These are phyloP conservation scores for Sebastes iracundus DNA, from an alignment of 2,797 vertebrate species.

Conservation along the genomic window DNA sequence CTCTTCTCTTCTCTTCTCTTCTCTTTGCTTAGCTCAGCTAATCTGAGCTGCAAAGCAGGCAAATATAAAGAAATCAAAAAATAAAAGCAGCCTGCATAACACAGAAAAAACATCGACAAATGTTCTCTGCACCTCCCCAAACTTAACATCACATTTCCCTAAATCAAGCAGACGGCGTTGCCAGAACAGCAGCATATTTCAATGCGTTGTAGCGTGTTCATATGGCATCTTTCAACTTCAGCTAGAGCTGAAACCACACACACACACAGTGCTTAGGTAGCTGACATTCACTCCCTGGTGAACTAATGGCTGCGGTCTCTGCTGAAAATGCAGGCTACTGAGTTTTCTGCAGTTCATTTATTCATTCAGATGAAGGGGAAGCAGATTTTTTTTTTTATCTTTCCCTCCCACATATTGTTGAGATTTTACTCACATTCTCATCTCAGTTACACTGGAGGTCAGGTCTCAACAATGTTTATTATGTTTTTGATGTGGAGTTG, in stretches of 20 bases:
- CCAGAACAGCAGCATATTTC: constrained; percentile 19
- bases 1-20: constrained; percentile 2
- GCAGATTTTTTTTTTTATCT: background rate
- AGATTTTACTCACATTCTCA: constrained; percentile 40
- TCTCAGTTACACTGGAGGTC: background rate
- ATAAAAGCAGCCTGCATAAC: constrained; percentile 10
- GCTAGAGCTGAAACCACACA: constrained; percentile 16
- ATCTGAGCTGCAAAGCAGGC: constrained; percentile 25
- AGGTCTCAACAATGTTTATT: constrained; percentile 3
- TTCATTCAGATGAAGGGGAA: constrained; percentile 52
- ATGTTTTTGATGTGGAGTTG: background rate
- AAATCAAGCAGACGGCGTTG: constrained; percentile 14
- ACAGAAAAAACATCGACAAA: background rate
- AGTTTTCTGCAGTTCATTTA: constrained; percentile 55
- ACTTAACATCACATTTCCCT: constrained; percentile 19
- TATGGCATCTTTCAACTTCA: constrained; percentile 42
- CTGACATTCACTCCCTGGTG: constrained; percentile 54
- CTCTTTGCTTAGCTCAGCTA: constrained; percentile 47
- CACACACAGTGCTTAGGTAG: constrained; percentile 35
- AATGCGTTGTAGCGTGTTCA: constrained; percentile 4
- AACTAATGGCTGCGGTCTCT: constrained; percentile 58
- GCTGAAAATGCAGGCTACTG: constrained; percentile 47
- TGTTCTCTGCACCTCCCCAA: constrained; percentile 3
- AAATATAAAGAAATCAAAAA: constrained; percentile 29
- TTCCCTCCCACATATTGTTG: constrained; percentile 11